Evolutionary conservation across 2,797 vertebrate genomes (phyloP), one percentile per base, ranked within the genome.

Genomic region (Cephalopachus bancanus): DNA sequence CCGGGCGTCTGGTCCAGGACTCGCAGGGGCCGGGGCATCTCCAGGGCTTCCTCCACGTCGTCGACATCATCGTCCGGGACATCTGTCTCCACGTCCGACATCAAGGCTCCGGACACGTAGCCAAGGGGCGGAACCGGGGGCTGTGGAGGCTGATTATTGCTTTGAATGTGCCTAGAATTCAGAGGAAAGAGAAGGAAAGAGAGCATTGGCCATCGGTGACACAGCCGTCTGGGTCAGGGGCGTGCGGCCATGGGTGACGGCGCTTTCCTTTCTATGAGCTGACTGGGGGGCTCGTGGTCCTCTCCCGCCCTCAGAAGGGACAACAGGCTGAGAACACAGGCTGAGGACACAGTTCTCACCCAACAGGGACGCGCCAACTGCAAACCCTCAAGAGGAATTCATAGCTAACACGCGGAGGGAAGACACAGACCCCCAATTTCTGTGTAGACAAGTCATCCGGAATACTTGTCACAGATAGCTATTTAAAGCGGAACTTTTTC

Each of bases 71-170:
- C 99, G 57, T 99, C 99, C 74, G 99, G 98, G 98, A 99, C 98
- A 98, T 99, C 99, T 89, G 99, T 99, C 98, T 99, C 99, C 98
- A 99, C 99, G 98, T 99, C 99, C 79, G 99, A 99, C 98, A 99
- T 99, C 98, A 99, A 99, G 97, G 99, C 99, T 99, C 99, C 99
- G 62, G 99, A 99, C 98, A 99, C 98, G 10, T 99, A 99, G 97
- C 99, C 99, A 98, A 99, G 98, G 20, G 99, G 99, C 3, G 99
- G 99, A 97, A 99, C 98, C 6, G 99, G 99, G 96, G 99, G 99
- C 98, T 99, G 99, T 95, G 99, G 99, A 88, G 99, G 99, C 95
- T 99, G 99, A 89, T 99, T 99, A 98, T 99, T 99, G 97, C 99
- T 99, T 98, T 99, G 99, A 98, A 99, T 99, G 98, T 99, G 99